Evolutionary conservation across 1,140 invertebrate species (phyloP).

Genomic region (Lordiphosa clarofinis): DNA sequence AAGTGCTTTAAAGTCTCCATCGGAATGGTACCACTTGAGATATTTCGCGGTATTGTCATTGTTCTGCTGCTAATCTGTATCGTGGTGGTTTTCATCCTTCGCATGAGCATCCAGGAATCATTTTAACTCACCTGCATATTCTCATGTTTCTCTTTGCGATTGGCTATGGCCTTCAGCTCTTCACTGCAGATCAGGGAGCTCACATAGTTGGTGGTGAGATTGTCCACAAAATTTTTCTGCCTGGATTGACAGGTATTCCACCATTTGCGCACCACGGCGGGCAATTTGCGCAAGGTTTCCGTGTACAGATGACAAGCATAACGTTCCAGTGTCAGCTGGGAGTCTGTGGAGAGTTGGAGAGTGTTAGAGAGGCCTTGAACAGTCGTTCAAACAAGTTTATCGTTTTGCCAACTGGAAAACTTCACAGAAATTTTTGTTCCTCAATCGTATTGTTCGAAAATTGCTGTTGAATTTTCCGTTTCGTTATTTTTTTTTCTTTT

Average conservation of each 20-base stretch:
- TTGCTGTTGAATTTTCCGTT: constrained; percentile 12
- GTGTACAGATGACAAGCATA: constrained; percentile 86
- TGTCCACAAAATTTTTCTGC: constrained; percentile 86
- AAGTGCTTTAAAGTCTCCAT: background rate
- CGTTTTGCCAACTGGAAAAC: background rate
- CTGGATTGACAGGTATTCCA: constrained; percentile 87
- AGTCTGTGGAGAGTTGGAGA: constrained; percentile 37
- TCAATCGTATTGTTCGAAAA: constrained; percentile 9
- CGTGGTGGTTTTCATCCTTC: constrained; percentile 25
- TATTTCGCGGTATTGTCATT: constrained; percentile 53
- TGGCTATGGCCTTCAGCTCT: constrained; percentile 84
- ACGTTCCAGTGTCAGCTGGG: constrained; percentile 80
- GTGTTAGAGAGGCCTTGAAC: constrained; percentile 1
- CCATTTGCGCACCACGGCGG: constrained; percentile 91
- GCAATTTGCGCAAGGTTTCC: constrained; percentile 84
- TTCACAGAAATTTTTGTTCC: background rate
- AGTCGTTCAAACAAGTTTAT: constrained; percentile 9
- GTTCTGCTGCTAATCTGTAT: constrained; percentile 40
- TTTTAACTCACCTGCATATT: constrained; percentile 84
- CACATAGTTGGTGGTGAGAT: constrained; percentile 87
- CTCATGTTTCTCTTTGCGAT: constrained; percentile 81
- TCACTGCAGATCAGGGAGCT: constrained; percentile 86
- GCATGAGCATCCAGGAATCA: constrained; percentile 15
- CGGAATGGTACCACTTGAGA: constrained; percentile 43
- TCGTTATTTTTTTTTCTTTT: constrained; percentile 8